Evolutionary conservation across 2,113 vertebrate species (phyloP), one percentile per base, ranked within the genome.

Genomic region (Nerophis ophidion): DNA sequence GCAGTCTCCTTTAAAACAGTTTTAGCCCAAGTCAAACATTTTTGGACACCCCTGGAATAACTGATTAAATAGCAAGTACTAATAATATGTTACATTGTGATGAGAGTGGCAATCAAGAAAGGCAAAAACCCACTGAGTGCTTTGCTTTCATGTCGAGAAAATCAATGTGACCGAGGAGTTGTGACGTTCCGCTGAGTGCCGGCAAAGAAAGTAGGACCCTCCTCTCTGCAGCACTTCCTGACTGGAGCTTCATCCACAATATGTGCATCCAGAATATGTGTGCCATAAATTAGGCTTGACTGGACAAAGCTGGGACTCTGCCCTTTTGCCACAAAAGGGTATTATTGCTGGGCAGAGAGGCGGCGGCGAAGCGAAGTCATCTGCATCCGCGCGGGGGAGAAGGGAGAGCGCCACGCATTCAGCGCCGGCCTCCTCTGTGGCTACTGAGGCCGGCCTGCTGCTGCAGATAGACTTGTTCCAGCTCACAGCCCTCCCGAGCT

Each of bases 381-480:
- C 81, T 85, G 84, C 84, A 82, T 85, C 81, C 85, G 84, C 80
- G 82, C 75, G 75, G 81, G 81, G 81, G 81, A 72, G 75, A 84
- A 73, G 80, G 81, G 81, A 71, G 70, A 73, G 64, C 72, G 77
- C 75, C 56, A 75, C 26, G 74, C 81, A 81, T 79, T 84, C 79
- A 80, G 81, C 54, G 63, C 71, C 77, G 81, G 75, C 81, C 16
- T 75, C 82, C 85, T 85, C 76, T 75, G 81, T 76, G 85, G 74
- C 76, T 77, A 65, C 79, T 52, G 76, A 73, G 74, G 85, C 84
- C 84, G 77, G 87, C 80, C 88, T 90, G 88, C 80, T 84, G 75
- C 81, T 81, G 86, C 80, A 86, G 88, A 90, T 89, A 90, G 86
- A 88, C 84, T 87, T 86, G 87, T 89, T 90, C 88, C 88, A 88